phyloP scores from a whole-genome alignment of 2,888 invertebrate species.

The Ptilodon capucinus region DNA sequence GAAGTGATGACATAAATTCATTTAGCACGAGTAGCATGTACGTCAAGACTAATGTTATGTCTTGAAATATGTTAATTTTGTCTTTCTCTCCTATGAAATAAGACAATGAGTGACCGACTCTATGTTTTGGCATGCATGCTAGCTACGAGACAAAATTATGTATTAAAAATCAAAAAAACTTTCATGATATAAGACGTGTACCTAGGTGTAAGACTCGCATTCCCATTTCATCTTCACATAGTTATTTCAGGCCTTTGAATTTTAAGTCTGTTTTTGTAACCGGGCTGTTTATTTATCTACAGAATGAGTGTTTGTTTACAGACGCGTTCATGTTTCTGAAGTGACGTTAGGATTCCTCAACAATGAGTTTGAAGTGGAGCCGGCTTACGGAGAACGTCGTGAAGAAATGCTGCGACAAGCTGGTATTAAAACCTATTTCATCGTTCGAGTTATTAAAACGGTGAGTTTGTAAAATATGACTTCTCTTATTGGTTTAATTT shows the following conservation, averaged over 20 bases:
- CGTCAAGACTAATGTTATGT: no score
- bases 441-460: slow-evolving; percentile 92
- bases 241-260: not conserved
- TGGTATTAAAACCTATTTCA: slow-evolving; percentile 95
- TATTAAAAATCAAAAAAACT: no score
- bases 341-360: slow-evolving; percentile 93
- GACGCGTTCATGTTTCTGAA: slow-evolving; percentile 96
- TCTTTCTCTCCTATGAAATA: no score
- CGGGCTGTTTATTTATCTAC: not conserved
- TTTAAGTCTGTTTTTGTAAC: not conserved
- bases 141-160: no score
- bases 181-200: no score
- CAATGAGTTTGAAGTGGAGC: slow-evolving; percentile 96
- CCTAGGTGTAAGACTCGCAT: not conserved
- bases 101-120: no score
- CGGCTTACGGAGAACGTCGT: slow-evolving; percentile 94
- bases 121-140: no score
- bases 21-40: no score
- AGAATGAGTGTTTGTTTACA: slow-evolving; percentile 60
- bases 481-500: no score
- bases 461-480: no score
- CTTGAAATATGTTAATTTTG: no score
- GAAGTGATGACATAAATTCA: no score
- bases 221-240: not conserved
- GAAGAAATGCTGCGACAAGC: slow-evolving; percentile 95